Base-by-base conservation (phyloP, 2,888 invertebrate genomes). In the Euphydryas editha region DNA sequence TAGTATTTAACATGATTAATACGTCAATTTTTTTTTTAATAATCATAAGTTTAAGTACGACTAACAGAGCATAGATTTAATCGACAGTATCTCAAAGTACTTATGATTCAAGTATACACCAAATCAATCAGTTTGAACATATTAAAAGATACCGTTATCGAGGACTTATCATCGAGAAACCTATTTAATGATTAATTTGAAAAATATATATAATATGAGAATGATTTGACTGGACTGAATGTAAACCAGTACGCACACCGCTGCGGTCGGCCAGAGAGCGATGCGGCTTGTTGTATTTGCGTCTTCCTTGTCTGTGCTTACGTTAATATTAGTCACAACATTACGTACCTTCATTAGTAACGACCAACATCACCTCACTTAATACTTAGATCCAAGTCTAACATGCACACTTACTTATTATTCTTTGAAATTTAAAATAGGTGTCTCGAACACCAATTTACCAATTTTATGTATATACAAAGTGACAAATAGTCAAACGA, bases 251-350 rank as follows among this genome's bases (percentile, higher is more conserved):
- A 82, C 79, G 85, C 87, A 86, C 85, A 82, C 78, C 76, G 78
- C 79, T 77, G 82, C 81, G 62, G 79, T 75, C 83, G 78, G 82
- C 85, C 86, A 80, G 83, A 78, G 81, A 79, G 82, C 79, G 82
- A 81, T 81, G 83, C 85, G 84, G 86, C 89, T 92, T 92, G 92
- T 92, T 92, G 92, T 92, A 92, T 87, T 92, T 92, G 92, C 89
- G 92, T 92, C 88, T 89, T 84, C 82, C 81, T 83, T 75, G 73
- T 80, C 82, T 83, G 83, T 82, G 84, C 84, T 83, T 81, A 84
- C 81, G 82, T 81, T 75, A 79, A 65, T 68, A 73, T 75, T 73
- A 75, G 64, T 74, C 73, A 73, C 70, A 71, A 73, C 68, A 65
- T 64, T 67, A 66, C 59, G 49, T 70, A 66, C 68, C 75, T 75